Percentiles rank a stretch among this genome's conserved stretches.
phyloP scores from a whole-genome alignment of 2,113 vertebrate genomes.

The Argyrosomus japonicus region DNA sequence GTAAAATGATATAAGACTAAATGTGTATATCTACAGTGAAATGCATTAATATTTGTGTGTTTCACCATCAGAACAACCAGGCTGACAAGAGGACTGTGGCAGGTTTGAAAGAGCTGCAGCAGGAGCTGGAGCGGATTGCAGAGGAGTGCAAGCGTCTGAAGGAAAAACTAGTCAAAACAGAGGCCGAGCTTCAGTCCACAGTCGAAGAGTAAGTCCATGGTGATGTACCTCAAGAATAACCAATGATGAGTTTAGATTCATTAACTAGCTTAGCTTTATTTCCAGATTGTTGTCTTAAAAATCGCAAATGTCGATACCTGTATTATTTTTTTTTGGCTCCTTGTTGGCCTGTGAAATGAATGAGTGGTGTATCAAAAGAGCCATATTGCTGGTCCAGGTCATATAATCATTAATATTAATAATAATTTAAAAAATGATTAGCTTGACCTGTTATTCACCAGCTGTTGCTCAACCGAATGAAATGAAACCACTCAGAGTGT shows the following conservation, averaged over 20 bases:
- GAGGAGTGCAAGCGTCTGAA: slow-evolving; percentile 85
- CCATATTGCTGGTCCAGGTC: neutral
- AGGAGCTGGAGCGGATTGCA: slow-evolving; percentile 80
- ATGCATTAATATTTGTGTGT: slow-evolving; percentile 7
- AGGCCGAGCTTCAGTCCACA: slow-evolving; percentile 89
- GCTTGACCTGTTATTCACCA: neutral
- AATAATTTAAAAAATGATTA: neutral
- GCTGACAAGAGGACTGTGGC: slow-evolving; percentile 81
- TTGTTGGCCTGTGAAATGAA: neutral
- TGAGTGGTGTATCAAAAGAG: neutral
- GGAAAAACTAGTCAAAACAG: slow-evolving; percentile 87
- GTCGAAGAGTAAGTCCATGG: slow-evolving; percentile 93
- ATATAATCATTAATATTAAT: neutral
- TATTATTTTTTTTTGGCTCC: too few relatives aligned
- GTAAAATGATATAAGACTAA: neutral
- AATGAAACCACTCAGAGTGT: slow-evolving; percentile 32
- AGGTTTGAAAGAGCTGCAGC: slow-evolving; percentile 84
- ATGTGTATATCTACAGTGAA: neutral
- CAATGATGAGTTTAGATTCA: neutral
- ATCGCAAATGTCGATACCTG: neutral
- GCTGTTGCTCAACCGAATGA: neutral
- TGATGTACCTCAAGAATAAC: neutral
- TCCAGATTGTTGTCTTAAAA: neutral
- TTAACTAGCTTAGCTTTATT: neutral
- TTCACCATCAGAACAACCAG: slow-evolving; percentile 85